phyloP scores from a whole-genome alignment of 2,113 vertebrate species.

The Ursus arctos region DNA sequence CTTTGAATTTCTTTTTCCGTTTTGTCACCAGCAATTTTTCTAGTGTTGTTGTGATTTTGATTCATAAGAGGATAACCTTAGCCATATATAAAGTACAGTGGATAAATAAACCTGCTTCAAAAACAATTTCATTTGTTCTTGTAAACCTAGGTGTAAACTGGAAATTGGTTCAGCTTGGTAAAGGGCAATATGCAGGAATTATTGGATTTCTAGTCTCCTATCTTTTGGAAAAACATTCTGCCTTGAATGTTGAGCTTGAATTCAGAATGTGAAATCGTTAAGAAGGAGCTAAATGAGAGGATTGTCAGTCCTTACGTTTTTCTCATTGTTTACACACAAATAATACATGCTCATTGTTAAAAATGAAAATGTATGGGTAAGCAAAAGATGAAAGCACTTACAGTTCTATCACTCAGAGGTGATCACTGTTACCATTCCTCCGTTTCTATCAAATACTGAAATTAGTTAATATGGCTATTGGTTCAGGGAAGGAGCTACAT shows the following conservation, averaged over 20 bases:
- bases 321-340: slow-evolving; percentile 2
- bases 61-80: slow-evolving; percentile 30
- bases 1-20: slow-evolving; percentile 10
- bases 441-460: slow-evolving; percentile 33
- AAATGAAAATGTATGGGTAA: slow-evolving; percentile 43
- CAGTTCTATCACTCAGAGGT: background rate
- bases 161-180: slow-evolving; percentile 34
- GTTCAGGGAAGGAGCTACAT: background rate
- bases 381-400: slow-evolving; percentile 35
- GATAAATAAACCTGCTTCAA: slow-evolving; percentile 5
- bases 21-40: slow-evolving; percentile 5
- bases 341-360: background rate
- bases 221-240: slow-evolving; percentile 34
- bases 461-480: slow-evolving; percentile 9
- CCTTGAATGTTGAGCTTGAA: slow-evolving; percentile 54
- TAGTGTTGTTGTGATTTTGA: slow-evolving; percentile 18
- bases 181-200: background rate
- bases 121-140: slow-evolving; percentile 37
- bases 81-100: slow-evolving; percentile 23
- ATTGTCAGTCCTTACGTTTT: background rate
- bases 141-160: slow-evolving; percentile 40
- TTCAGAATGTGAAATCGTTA: slow-evolving; percentile 55
- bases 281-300: background rate
- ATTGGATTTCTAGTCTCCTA: background rate
- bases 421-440: background rate